phyloP scores from a whole-genome alignment of 2,797 vertebrate genomes.

The Channallabes apus region DNA sequence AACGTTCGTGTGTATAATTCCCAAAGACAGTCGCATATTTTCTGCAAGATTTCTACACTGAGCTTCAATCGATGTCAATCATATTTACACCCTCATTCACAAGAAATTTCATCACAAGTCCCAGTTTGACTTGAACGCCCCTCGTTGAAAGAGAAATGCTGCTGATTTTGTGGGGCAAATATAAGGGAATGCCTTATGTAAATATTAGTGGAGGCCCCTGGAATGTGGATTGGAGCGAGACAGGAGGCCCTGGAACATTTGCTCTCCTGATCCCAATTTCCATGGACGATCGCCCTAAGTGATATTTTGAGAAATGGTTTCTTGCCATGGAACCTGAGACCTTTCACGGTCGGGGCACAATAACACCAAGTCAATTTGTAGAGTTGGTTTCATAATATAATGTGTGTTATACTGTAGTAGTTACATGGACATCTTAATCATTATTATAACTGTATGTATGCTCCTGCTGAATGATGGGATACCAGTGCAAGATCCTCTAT shows the following conservation, averaged over 20 bases:
- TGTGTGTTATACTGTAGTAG: not conserved
- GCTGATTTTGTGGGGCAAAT: slow-evolving; percentile 12
- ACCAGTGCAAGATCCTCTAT: too few relatives aligned
- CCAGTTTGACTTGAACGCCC: too few relatives aligned
- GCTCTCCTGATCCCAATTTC: slow-evolving; percentile 44
- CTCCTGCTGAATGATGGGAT: not conserved
- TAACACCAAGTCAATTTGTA: not conserved
- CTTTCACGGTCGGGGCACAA: not conserved
- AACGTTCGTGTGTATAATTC: too few relatives aligned
- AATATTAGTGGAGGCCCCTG: slow-evolving; percentile 50
- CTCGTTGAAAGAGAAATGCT: slow-evolving; percentile 3
- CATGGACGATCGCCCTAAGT: slow-evolving; percentile 26
- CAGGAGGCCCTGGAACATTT: slow-evolving; percentile 48
- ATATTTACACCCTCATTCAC: too few relatives aligned
- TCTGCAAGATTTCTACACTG: too few relatives aligned
- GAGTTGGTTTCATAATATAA: not conserved
- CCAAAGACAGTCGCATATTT: too few relatives aligned
- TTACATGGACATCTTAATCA: not conserved
- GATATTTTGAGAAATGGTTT: slow-evolving; percentile 36
- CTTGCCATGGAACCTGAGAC: not conserved
- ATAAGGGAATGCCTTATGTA: slow-evolving; percentile 49
- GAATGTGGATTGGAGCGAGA: slow-evolving; percentile 48
- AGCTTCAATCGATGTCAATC: too few relatives aligned
- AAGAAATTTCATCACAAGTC: too few relatives aligned
- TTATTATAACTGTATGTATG: not conserved